Conservation (phyloP, 2,113 vertebrate genomes). For the Burhinus bistriatus region DNA sequence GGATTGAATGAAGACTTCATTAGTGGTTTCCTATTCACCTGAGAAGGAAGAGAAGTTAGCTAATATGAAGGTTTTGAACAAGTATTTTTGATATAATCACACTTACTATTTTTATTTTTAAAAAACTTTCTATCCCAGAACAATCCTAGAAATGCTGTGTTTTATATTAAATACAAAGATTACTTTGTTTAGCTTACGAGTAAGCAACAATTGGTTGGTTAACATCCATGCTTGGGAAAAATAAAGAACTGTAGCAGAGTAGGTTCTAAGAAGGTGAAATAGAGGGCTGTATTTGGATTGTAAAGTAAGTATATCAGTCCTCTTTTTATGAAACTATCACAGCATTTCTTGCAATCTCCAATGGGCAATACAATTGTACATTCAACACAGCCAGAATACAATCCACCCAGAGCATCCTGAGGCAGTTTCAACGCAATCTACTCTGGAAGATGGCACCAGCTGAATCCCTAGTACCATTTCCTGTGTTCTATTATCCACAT, state of each 20-base stretch:
- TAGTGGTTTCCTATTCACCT: background rate
- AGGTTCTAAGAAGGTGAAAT: background rate
- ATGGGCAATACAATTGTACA: fast-evolving
- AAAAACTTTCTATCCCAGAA: background rate
- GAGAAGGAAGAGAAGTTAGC: background rate
- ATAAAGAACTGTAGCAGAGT: background rate
- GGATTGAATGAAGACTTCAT: background rate
- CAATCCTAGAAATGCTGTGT: background rate
- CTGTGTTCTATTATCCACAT: background rate
- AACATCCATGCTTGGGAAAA: background rate
- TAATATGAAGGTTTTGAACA: background rate
- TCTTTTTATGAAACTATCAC: background rate
- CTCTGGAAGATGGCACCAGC: background rate
- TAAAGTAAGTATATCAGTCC: background rate
- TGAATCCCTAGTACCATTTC: background rate
- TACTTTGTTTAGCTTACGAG: background rate
- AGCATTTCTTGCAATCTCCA: background rate
- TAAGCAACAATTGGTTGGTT: background rate
- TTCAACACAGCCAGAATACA: background rate
- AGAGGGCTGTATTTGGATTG: background rate
- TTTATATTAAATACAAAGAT: background rate
- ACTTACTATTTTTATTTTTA: background rate
- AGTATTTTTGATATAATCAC: background rate
- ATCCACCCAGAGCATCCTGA: background rate
- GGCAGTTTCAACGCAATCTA: background rate